Evolutionary conservation across 2,113 vertebrate species (phyloP).

Genomic region (Gnathonemus longibarbis): DNA sequence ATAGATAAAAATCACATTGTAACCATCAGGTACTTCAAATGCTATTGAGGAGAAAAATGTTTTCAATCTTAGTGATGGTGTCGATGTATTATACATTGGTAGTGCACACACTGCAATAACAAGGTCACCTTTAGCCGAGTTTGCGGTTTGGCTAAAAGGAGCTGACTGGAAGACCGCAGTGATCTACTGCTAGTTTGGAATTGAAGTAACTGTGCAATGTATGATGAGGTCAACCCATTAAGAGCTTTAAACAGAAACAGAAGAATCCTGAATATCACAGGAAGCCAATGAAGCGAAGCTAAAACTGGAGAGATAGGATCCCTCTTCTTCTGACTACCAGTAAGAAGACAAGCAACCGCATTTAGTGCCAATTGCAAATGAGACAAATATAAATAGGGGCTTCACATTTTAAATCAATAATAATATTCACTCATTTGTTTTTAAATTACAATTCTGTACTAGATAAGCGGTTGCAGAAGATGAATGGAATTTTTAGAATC

Average conservation of each 20-base stretch:
- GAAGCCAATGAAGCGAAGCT: not conserved
- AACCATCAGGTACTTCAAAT: not conserved
- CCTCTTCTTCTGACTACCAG: not conserved
- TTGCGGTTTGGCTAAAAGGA: not conserved
- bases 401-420: not conserved
- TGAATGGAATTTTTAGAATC: not conserved
- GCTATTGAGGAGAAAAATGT: not conserved
- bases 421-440: not conserved
- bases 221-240: not conserved
- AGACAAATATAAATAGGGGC: not conserved
- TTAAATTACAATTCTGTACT: not conserved
- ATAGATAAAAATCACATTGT: not conserved
- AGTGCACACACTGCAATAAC: not conserved
- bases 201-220: not conserved
- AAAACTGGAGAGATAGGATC: not conserved
- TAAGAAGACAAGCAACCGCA: not conserved
- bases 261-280: not conserved
- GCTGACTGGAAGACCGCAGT: not conserved
- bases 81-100: not conserved
- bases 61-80: not conserved
- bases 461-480: not conserved
- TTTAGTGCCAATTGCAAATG: not conserved
- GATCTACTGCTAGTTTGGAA: not conserved
- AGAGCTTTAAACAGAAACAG: not conserved
- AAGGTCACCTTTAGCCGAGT: not conserved